Evolutionary conservation across 1,140 invertebrate genomes (phyloP).

Genomic region (Polypedilum vanderplanki): DNA sequence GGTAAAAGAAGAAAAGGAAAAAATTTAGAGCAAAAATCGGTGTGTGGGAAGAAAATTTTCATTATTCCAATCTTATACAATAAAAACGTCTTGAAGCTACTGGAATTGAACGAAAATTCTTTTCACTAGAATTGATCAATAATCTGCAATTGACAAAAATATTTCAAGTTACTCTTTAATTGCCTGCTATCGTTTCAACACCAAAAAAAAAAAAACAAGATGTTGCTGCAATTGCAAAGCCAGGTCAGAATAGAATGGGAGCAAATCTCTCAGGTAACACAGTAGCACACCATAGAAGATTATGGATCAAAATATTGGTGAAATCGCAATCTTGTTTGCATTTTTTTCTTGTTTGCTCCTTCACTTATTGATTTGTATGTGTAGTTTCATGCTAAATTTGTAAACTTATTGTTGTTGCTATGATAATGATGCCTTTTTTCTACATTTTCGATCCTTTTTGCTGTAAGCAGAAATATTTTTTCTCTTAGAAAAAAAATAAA

Average conservation of each 20-base stretch:
- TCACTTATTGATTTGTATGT: background rate
- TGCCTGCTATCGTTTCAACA: background rate
- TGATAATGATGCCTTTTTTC: constrained; percentile 15
- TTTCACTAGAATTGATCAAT: too few species aligned
- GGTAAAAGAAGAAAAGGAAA: background rate
- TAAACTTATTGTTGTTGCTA: constrained; percentile 23
- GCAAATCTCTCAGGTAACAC: background rate
- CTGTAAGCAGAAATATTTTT: background rate
- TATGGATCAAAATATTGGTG: constrained; percentile 26
- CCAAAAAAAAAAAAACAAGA: too few species aligned
- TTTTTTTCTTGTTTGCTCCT: background rate
- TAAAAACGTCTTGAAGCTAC: too few species aligned
- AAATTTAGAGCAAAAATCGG: constrained; percentile 4
- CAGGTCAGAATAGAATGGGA: too few species aligned
- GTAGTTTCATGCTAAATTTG: constrained; percentile 27
- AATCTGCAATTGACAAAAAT: background rate
- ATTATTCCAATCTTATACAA: too few species aligned
- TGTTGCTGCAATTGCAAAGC: too few species aligned
- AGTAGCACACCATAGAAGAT: constrained; percentile 20
- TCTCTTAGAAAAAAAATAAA: background rate
- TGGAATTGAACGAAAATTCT: too few species aligned
- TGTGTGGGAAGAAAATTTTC: constrained; percentile 17
- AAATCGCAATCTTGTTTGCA: constrained; percentile 3
- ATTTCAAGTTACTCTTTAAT: background rate
- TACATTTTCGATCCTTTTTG: constrained; percentile 11